These are phyloP conservation scores for Sylvicapra grimmia DNA, from an alignment of 2,113 vertebrate species.

Conservation along the genomic window DNA sequence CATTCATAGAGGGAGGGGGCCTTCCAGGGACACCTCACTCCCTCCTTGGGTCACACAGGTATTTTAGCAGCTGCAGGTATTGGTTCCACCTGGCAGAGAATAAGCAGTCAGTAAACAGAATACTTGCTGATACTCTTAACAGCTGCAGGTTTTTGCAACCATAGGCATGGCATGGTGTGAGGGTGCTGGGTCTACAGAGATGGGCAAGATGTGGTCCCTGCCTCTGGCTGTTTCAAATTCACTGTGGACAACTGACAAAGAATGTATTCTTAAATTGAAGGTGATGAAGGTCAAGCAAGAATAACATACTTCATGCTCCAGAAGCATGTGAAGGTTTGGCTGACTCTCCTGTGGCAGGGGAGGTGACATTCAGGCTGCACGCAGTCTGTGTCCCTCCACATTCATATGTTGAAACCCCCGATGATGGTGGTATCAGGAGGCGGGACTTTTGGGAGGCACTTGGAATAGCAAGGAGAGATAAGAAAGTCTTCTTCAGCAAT, in stretches of 20 bases:
- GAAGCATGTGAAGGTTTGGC: background rate
- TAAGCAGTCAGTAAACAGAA: background rate
- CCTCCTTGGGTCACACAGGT: background rate
- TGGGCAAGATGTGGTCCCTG: background rate
- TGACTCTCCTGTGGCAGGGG: background rate
- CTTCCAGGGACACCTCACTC: background rate
- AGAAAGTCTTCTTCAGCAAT: background rate
- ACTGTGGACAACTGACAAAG: rapidly evolving
- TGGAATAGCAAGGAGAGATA: background rate
- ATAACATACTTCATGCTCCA: rapidly evolving
- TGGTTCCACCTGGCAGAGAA: background rate
- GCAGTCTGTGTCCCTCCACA: background rate
- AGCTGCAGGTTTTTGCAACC: background rate
- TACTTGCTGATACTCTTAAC: background rate
- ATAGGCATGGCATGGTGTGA: background rate
- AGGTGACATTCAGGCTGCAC: background rate
- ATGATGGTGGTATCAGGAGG: background rate
- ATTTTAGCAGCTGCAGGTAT: background rate
- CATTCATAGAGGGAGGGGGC: background rate
- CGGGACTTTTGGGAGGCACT: background rate
- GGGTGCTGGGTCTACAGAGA: background rate
- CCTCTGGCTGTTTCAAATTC: background rate
- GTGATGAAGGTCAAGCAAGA: background rate
- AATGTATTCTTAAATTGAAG: background rate
- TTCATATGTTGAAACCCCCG: background rate